Evolutionary conservation across 2,113 vertebrate species (phyloP), one percentile per base, ranked within the genome.

Genomic region (Nothobranchius furzeri): DNA sequence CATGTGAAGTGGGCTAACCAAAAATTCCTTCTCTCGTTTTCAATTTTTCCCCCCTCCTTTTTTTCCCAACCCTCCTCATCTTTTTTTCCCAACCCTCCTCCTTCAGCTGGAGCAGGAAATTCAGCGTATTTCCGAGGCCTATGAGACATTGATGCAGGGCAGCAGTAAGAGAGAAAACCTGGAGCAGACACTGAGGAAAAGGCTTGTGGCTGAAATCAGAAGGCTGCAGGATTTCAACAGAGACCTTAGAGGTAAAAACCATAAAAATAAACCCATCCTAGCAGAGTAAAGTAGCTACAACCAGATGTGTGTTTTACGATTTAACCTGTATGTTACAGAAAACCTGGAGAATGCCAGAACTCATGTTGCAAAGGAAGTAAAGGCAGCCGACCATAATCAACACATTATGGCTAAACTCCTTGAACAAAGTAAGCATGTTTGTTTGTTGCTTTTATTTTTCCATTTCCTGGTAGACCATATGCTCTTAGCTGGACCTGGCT

Each of bases 201-300:
- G 96, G 86, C 93, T 95, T 64, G 95, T 96, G 3, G 90, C 93
- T 0, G 96, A 99, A 79, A 95, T 99, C 91, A 90, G 96, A 60
- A 90, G 96, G 81, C 91, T 99, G 51, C 96, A 98, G 79, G 98
- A 99, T 85, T 98, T 98, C 89, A 99, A 98, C 92, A 83, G 96
- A 30, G 98, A 98, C 78, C 94, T 99, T n/a, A 92, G 95, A 95
- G 97, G 98, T 98, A 37, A 10, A 50, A 47, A 15, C 11, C 1
- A 0, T 12, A 10, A 53, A 36, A 54, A 67, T 40, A 8, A 7
- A 11, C 49, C 45, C 40, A 8, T 6, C 15, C 30, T 30, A 30
- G 30, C 30, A 30, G 30, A 30, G 9, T 7, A 40, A 7, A 40
- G 37, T 40, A 40, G 37, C 37, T 40, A 7, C 37, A 40, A 40